Evolutionary conservation across 2,113 vertebrate genomes (phyloP), one percentile per base, ranked within the genome.

Genomic region (Vicugna pacos): DNA sequence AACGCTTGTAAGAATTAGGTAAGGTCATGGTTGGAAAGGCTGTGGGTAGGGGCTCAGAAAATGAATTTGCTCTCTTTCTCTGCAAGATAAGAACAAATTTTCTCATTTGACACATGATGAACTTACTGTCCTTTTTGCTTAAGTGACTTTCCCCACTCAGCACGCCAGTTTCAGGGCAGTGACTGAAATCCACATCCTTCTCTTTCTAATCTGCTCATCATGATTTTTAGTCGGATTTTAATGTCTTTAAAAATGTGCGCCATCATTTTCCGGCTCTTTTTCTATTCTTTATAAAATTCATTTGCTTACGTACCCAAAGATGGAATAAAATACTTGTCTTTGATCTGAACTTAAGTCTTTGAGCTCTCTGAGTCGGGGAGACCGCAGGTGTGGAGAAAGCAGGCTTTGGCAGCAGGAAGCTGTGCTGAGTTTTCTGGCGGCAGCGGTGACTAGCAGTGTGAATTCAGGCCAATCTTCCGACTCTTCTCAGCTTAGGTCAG

Each of bases 261-360:
- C 30, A 20, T 70, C 3, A 70, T 54, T 67, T 72, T 65, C 20
- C 3, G 30, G 32, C 50, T 62, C 28, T 62, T 94, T 75, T 82
- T 94, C 48, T 48, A 17, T 89, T 69, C n/a, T 76, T 94, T 30
- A 81, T 10, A 70, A 81, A 82, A 79, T 89, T 6, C n/a, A 69
- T 62, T 95, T 93, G 73, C 14, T 75, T 65, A 95, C 30, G 52
- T 89, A 60, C 12, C 12, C 38, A 82, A n/a, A 83, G 50, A 48
- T 38, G 15, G 13, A 58, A 62, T 89, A 58, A 80, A 52, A 62
- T 48, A 48, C 56, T 56, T 64, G 10, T n/a, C 42, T 38, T 80
- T 86, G 60, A 56, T 87, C 77, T 87, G 35, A 80, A 62, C 26
- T 65, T 10, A 91, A 67, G 11, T 67, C 58, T 26, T 24, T 38